phyloP scores from a whole-genome alignment of 2,888 invertebrate genomes.

The Allygus modestus region DNA sequence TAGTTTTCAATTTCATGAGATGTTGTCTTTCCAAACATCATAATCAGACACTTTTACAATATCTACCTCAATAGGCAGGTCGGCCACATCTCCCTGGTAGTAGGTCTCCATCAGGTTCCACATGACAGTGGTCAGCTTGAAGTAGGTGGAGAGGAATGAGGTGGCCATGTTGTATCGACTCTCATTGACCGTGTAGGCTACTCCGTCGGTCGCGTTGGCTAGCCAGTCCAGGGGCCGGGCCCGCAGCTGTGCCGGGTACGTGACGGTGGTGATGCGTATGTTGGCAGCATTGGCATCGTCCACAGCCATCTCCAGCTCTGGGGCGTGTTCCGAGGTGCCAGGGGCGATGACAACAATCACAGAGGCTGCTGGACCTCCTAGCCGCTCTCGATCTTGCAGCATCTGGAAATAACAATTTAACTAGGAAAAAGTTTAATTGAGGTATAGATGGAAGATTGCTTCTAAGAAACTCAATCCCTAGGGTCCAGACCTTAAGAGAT shows the following conservation, averaged over 20 bases:
- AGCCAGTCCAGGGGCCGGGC: slow-evolving; percentile 75
- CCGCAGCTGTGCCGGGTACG: slow-evolving; percentile 76
- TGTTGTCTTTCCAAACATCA: too few species aligned
- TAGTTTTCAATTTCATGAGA: too few species aligned
- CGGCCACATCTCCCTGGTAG: slow-evolving; percentile 75
- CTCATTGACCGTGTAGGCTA: slow-evolving; percentile 77
- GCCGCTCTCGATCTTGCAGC: slow-evolving; percentile 74
- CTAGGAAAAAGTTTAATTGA: too few species aligned
- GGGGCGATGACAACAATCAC: slow-evolving; percentile 78
- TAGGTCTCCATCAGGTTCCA: slow-evolving; percentile 75
- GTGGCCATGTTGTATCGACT: slow-evolving; percentile 77
- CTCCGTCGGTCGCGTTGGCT: slow-evolving; percentile 75
- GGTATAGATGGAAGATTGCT: too few species aligned
- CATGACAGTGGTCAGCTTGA: slow-evolving; percentile 76
- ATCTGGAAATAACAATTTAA: slow-evolving; percentile 72
- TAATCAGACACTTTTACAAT: background rate
- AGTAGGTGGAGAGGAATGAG: slow-evolving; percentile 77
- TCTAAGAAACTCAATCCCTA: too few species aligned
- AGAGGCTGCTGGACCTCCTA: slow-evolving; percentile 76
- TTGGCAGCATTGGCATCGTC: slow-evolving; percentile 75
- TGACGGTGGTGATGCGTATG: slow-evolving; percentile 77
- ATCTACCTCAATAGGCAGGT: slow-evolving; percentile 75
- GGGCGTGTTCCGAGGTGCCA: slow-evolving; percentile 75
- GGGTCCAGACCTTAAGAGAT: too few species aligned
- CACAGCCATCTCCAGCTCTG: slow-evolving; percentile 74